Conservation (phyloP, 2,113 vertebrate species). For the Falcunculus frontatus region DNA sequence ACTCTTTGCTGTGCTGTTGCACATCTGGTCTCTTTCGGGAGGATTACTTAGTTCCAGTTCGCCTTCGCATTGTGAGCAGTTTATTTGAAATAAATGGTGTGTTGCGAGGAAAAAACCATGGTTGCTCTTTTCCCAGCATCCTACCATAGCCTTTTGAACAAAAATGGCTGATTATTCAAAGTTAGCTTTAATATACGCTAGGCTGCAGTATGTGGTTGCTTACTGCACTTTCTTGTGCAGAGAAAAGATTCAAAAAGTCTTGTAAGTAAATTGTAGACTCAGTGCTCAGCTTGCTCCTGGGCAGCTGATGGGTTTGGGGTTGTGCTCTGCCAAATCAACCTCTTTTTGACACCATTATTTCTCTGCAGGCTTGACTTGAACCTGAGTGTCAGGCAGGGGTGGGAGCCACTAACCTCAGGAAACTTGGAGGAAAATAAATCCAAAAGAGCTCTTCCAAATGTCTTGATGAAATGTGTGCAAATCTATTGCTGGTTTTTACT, state of each 20-base stretch:
- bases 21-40: neutral
- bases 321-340: neutral
- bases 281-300: neutral
- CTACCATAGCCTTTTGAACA: neutral
- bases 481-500: neutral
- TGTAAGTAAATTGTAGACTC: neutral
- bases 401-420: neutral
- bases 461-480: neutral
- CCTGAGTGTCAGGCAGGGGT: neutral
- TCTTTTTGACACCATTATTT: neutral
- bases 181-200: neutral
- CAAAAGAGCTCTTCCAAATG: neutral
- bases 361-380: neutral
- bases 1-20: neutral
- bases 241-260: neutral
- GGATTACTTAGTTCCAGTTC: neutral
- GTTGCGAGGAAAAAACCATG: neutral
- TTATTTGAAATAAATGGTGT: neutral
- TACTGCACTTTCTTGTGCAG: neutral
- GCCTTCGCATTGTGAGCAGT: neutral
- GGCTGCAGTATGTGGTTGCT: neutral
- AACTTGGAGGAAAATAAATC: neutral
- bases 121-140: neutral
- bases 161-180: neutral
- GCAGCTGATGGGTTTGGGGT: neutral